Conservation (phyloP, 2,113 vertebrate genomes). For the Trogon melanurus region DNA sequence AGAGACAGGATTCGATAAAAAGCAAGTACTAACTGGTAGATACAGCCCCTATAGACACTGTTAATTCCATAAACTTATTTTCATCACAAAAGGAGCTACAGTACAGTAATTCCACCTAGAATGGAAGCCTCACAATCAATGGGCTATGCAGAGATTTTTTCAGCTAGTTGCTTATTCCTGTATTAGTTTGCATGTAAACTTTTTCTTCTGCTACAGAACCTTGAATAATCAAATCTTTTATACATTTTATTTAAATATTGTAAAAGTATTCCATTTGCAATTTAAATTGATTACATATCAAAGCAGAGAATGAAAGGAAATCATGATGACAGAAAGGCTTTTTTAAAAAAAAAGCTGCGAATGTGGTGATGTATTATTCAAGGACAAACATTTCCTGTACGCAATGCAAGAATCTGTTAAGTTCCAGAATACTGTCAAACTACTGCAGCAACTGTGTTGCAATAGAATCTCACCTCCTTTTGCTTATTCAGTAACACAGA, state of each 20-base stretch:
- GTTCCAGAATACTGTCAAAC: neutral
- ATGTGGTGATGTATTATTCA: conserved; percentile 20
- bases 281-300: conserved; percentile 17
- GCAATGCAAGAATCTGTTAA: neutral
- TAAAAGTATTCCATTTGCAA: neutral
- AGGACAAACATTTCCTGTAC: neutral
- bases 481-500: neutral
- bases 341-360: neutral
- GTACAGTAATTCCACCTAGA: neutral
- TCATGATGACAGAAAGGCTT: neutral
- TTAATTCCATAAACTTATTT: neutral
- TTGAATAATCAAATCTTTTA: neutral
- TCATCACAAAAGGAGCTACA: neutral
- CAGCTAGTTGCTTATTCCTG: neutral
- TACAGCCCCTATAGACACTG: neutral
- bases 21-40: neutral
- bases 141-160: neutral
- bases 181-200: neutral
- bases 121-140: neutral
- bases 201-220: neutral
- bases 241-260: conserved; percentile 1
- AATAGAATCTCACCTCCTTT: neutral
- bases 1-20: neutral
- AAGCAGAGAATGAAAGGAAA: conserved; percentile 13
- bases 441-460: neutral